These are phyloP conservation scores for Craseonycteris thonglongyai DNA, from an alignment of 2,113 vertebrate genomes.

Conservation along the genomic window DNA sequence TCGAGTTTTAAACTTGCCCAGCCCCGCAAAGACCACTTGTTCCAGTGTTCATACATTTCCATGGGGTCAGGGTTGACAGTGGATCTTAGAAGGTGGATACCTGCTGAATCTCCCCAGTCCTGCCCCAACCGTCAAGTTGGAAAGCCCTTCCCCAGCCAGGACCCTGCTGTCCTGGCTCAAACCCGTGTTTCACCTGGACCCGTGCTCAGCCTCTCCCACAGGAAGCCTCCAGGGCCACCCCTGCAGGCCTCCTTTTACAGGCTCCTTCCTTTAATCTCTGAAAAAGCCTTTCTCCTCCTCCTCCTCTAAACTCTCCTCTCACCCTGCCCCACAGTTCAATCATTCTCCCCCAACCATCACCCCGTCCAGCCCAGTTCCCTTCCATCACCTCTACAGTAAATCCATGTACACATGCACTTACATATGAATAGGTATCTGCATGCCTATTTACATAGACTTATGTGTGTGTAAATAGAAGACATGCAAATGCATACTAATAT, in stretches of 20 bases:
- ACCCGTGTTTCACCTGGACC: no score
- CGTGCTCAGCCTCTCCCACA: neutral
- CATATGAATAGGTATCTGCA: no score
- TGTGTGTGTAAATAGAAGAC: no score
- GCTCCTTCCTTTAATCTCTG: neutral
- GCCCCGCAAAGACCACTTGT: neutral
- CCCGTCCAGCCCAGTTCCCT: neutral
- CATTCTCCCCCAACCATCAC: neutral
- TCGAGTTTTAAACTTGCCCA: neutral
- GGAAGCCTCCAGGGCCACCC: neutral
- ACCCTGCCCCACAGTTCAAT: neutral
- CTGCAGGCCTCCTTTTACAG: neutral
- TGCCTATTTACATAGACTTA: no score
- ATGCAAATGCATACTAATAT: neutral
- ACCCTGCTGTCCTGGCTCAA: neutral
- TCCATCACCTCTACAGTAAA: neutral
- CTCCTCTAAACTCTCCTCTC: rapidly evolving
- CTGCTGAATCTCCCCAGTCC: neutral
- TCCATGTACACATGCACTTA: neutral
- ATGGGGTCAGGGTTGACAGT: neutral
- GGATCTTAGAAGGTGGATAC: neutral
- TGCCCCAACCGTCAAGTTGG: rapidly evolving
- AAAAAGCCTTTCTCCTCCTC: neutral
- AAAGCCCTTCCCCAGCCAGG: neutral
- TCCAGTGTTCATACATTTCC: neutral